These are phyloP conservation scores for Horisme vitalbata DNA, from an alignment of 2,888 invertebrate species.

Conservation along the genomic window DNA sequence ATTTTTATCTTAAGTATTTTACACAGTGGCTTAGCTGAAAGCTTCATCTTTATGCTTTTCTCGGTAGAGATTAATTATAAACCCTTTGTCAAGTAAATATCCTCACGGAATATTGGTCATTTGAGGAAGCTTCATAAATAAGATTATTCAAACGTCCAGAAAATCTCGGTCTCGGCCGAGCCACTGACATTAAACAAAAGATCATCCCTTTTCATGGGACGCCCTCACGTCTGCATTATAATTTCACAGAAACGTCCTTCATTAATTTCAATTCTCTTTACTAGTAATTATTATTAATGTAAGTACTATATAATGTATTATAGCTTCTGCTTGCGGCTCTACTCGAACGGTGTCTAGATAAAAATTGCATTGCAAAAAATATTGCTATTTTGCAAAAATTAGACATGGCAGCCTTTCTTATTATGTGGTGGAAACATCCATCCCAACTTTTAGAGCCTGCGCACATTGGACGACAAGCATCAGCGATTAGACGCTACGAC, in stretches of 20 bases:
- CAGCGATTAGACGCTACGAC: too few relatives aligned
- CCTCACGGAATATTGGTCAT: slow-evolving; percentile 32
- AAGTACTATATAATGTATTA: too few relatives aligned
- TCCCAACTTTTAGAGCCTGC: too few relatives aligned
- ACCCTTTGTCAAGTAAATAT: slow-evolving; percentile 25
- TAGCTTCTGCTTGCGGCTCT: too few relatives aligned
- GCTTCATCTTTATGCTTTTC: slow-evolving; percentile 2
- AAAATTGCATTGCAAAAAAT: too few relatives aligned
- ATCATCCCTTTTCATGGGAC: slow-evolving; percentile 40
- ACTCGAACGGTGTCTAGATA: too few relatives aligned
- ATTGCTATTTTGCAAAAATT: too few relatives aligned
- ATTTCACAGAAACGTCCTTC: slow-evolving; percentile 38
- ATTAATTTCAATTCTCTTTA: slow-evolving; percentile 38
- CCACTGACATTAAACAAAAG: slow-evolving; percentile 41
- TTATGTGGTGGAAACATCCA: too few relatives aligned
- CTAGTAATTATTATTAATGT: too few relatives aligned
- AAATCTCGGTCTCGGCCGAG: slow-evolving; percentile 28
- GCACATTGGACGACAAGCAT: too few relatives aligned
- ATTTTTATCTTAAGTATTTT: too few relatives aligned
- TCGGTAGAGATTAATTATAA: slow-evolving; percentile 12
- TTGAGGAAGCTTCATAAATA: slow-evolving; percentile 41
- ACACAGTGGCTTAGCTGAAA: slow-evolving; percentile 5
- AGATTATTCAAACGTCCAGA: slow-evolving; percentile 40
- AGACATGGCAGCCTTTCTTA: too few relatives aligned
- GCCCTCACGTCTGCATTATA: slow-evolving; percentile 37